phyloP scores from a whole-genome alignment of 2,113 vertebrate species.

The Corynorhinus townsendii region DNA sequence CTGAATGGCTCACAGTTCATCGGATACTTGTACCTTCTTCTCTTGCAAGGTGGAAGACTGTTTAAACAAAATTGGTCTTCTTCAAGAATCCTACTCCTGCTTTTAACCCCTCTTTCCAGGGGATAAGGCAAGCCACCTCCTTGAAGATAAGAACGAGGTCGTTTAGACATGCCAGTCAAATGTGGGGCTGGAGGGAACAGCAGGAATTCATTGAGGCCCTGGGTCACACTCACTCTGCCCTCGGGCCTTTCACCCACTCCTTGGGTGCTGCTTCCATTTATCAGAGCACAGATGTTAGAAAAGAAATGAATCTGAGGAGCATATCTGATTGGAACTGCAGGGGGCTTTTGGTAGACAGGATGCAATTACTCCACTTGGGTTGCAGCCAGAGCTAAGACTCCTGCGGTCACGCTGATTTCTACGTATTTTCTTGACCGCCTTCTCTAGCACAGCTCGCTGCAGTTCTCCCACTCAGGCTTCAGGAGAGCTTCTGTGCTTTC shows the following conservation, averaged over 20 bases:
- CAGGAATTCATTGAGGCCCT: neutral
- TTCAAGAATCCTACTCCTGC: neutral
- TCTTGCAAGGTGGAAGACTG: neutral
- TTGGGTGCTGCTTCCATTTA: neutral
- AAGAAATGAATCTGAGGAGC: constrained; percentile 29
- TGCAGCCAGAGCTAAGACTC: constrained; percentile 35
- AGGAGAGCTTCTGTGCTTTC: neutral
- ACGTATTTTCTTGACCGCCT: constrained; percentile 43
- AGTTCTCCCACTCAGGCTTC: neutral
- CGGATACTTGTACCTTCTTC: neutral
- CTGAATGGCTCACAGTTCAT: neutral
- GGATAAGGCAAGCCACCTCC: neutral
- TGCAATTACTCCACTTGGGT: constrained; percentile 50
- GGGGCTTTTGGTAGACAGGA: constrained; percentile 33
- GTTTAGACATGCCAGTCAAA: neutral
- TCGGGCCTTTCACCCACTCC: neutral
- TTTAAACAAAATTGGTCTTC: neutral
- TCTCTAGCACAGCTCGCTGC: neutral
- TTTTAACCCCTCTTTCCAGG: neutral
- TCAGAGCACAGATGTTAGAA: constrained; percentile 14
- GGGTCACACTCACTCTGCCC: neutral
- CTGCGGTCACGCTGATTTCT: neutral
- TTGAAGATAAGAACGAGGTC: neutral
- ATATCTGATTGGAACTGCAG: constrained; percentile 46
- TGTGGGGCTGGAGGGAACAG: neutral